phyloP scores from a whole-genome alignment of 2,113 vertebrate genomes.

The Lamprotornis superbus region DNA sequence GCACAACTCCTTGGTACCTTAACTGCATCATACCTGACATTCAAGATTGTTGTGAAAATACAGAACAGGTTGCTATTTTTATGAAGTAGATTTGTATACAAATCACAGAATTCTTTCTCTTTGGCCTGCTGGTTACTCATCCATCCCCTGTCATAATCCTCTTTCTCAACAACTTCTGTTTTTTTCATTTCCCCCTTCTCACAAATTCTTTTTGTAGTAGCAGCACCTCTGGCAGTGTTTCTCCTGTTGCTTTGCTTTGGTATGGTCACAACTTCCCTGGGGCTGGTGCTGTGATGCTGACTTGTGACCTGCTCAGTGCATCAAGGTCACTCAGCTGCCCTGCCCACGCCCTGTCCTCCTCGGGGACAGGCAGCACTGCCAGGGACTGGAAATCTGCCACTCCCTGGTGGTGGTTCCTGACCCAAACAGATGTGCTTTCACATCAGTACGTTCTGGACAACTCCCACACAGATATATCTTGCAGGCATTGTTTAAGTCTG shows the following conservation, averaged over 20 bases:
- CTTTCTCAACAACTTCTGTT: background rate
- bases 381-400: background rate
- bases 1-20: background rate
- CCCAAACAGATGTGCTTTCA: background rate
- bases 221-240: background rate
- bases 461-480: background rate
- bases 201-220: background rate
- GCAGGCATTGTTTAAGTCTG: background rate
- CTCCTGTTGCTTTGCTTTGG: background rate
- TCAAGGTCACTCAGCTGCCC: slow-evolving; percentile 7
- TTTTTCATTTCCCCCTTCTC: background rate
- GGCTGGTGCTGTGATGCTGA: background rate
- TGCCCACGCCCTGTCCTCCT: background rate
- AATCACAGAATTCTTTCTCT: background rate
- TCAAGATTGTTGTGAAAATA: background rate
- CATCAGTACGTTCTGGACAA: background rate
- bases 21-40: background rate
- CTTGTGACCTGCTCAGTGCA: background rate
- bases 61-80: background rate
- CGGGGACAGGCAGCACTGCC: background rate
- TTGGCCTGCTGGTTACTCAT: background rate
- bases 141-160: background rate
- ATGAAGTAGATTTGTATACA: background rate
- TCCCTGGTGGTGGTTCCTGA: background rate
- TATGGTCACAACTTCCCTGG: background rate